Conservation (phyloP, 1,140 invertebrate species). For the Diabrotica virgifera region DNA sequence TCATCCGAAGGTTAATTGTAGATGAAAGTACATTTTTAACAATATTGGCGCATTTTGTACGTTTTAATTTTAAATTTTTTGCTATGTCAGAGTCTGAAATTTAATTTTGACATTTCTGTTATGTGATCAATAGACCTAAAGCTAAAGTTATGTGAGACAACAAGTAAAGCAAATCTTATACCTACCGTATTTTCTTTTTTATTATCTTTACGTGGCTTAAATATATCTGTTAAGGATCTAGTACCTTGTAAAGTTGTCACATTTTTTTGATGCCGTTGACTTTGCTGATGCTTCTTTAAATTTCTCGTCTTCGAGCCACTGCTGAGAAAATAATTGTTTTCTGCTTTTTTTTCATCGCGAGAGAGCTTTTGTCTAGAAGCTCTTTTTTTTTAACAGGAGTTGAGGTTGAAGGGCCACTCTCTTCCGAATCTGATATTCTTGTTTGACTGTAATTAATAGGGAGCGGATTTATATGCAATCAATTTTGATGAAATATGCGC, state of each 20-base stretch:
- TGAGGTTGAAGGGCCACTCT: too few relatives aligned
- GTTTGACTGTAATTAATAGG: too few relatives aligned
- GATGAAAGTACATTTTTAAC: constrained; percentile 10
- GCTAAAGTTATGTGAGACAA: constrained; percentile 17
- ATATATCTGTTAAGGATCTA: constrained; percentile 5
- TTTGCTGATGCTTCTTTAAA: constrained; percentile 2
- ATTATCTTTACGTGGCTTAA: neutral
- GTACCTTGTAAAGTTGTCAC: neutral
- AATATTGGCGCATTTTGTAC: constrained; percentile 9
- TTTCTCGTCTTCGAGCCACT: too few relatives aligned
- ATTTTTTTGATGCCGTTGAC: neutral
- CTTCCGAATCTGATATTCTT: too few relatives aligned
- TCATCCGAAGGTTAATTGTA: too few relatives aligned
- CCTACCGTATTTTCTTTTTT: constrained; percentile 10
- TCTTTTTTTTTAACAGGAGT: too few relatives aligned
- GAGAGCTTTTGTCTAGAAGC: too few relatives aligned
- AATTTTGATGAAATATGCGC: too few relatives aligned
- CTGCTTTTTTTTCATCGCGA: too few relatives aligned
- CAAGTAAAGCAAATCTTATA: constrained; percentile 16
- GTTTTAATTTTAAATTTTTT: constrained; percentile 5
- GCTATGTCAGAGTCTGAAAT: constrained; percentile 1
- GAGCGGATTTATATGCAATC: too few relatives aligned
- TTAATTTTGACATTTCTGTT: constrained; percentile 4
- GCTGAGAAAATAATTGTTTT: too few relatives aligned
- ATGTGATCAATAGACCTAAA: constrained; percentile 10